These are phyloP conservation scores for Kuschelorhynchus macadamiae DNA, from an alignment of 2,888 invertebrate species.

Conservation along the genomic window DNA sequence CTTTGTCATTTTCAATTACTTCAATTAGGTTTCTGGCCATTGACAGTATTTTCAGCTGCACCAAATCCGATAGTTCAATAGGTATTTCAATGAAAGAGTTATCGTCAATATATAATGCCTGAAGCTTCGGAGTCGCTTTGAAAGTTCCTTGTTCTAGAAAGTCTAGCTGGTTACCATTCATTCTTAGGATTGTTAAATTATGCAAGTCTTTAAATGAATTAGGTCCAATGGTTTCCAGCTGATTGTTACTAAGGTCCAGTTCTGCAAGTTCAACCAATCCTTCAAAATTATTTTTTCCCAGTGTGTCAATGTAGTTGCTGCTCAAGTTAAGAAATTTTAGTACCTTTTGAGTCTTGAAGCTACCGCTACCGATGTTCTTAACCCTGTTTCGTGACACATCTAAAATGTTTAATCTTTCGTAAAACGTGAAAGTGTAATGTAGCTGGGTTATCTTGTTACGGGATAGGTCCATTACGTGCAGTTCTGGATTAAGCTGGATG, in stretches of 20 bases:
- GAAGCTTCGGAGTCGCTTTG: constrained; percentile 78
- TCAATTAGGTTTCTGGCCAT: constrained; percentile 86
- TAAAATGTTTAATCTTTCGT: constrained; percentile 83
- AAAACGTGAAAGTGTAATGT: constrained; percentile 84
- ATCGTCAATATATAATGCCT: constrained; percentile 81
- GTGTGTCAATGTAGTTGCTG: constrained; percentile 78
- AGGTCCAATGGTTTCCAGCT: constrained; percentile 80
- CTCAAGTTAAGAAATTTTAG: constrained; percentile 84
- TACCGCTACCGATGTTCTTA: constrained; percentile 83
- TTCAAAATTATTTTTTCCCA: constrained; percentile 83
- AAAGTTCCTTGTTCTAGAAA: constrained; percentile 81
- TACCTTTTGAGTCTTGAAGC: constrained; percentile 84
- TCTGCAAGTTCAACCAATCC: constrained; percentile 78
- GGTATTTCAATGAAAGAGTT: constrained; percentile 87
- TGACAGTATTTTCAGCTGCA: constrained; percentile 80
- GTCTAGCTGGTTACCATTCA: constrained; percentile 82
- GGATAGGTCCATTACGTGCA: constrained; percentile 86
- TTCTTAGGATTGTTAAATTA: constrained; percentile 80
- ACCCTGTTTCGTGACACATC: constrained; percentile 89
- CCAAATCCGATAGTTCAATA: constrained; percentile 75
- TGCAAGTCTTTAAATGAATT: constrained; percentile 85
- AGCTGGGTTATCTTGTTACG: constrained; percentile 86
- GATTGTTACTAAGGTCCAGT: constrained; percentile 84
- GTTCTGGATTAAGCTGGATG: constrained; percentile 90
- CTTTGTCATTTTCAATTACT: constrained; percentile 79